These are phyloP conservation scores for Villa cingulata DNA, from an alignment of 2,888 invertebrate species.

Conservation along the genomic window DNA sequence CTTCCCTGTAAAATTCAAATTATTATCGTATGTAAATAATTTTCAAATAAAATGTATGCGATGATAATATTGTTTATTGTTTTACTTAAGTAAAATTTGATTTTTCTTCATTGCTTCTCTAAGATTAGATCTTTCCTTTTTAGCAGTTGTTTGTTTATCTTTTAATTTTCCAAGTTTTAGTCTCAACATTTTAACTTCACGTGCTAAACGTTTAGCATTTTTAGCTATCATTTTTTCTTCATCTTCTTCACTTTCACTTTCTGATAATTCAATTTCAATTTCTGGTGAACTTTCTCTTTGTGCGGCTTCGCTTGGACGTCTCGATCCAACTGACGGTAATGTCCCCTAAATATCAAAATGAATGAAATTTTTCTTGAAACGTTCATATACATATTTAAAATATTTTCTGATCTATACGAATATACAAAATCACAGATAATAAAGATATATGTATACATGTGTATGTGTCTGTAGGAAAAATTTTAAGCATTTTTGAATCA, in stretches of 20 bases:
- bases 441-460: no score
- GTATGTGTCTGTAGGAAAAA: no score
- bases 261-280: constrained; percentile 44
- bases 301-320: constrained; percentile 32
- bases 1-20: constrained; percentile 41
- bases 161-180: constrained; percentile 42
- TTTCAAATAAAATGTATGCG: background rate
- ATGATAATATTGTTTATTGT: no score
- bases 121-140: constrained; percentile 61
- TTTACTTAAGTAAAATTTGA: constrained; percentile 56
- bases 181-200: constrained; percentile 31
- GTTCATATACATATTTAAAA: no score
- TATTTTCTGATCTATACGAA: no score
- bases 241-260: constrained; percentile 52
- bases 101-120: constrained; percentile 72
- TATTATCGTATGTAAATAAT: background rate
- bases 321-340: constrained; percentile 22
- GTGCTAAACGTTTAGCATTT: constrained; percentile 51
- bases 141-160: constrained; percentile 56
- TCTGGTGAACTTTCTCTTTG: constrained; percentile 45
- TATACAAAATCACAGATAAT: no score
- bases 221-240: constrained; percentile 49
- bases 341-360: no score
- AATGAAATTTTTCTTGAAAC: no score
- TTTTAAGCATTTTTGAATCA: no score